Evolutionary conservation across 2,888 invertebrate species (phyloP).

Genomic region (Sinelater perroti): DNA sequence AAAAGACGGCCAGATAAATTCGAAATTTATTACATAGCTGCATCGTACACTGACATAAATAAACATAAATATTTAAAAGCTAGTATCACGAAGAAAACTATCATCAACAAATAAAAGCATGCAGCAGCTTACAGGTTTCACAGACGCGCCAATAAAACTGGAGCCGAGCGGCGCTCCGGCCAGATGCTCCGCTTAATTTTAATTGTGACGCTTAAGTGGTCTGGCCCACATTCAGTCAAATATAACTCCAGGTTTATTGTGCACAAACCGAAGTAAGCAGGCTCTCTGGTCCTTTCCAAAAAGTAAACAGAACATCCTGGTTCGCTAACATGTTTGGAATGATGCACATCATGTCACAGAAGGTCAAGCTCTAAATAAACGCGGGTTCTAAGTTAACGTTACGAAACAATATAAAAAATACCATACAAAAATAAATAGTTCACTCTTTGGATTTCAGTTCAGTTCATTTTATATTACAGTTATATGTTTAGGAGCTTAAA

Average conservation of each 20-base stretch:
- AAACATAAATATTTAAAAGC: conserved; percentile 37
- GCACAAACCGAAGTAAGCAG: conserved; percentile 11
- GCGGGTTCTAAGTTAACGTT: conserved; percentile 20
- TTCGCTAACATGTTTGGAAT: conserved; percentile 22
- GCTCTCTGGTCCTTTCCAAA: not conserved
- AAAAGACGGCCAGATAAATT: no score
- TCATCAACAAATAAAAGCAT: conserved; percentile 7
- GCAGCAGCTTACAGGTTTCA: not conserved
- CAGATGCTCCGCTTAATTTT: not conserved
- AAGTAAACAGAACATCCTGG: not conserved
- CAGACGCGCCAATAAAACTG: conserved; percentile 7
- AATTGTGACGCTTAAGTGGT: conserved; percentile 12
- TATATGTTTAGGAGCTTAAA: conserved; percentile 3
- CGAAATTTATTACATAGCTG: conserved; percentile 25
- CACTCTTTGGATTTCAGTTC: conserved; percentile 36
- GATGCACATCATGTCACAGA: conserved; percentile 27
- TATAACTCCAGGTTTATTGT: conserved; percentile 26
- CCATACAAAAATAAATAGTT: conserved; percentile 37
- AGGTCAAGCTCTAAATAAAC: not conserved
- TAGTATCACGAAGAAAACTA: conserved; percentile 34
- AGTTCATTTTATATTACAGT: conserved; percentile 24
- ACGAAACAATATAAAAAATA: conserved; percentile 35
- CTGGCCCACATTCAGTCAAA: no score
- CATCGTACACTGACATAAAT: conserved; percentile 33
- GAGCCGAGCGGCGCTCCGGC: no score